A percentile compares a stretch with the other conserved stretches of the same genome.
phyloP scores from a whole-genome alignment of 2,113 vertebrate genomes.

The Argyrosomus japonicus region DNA sequence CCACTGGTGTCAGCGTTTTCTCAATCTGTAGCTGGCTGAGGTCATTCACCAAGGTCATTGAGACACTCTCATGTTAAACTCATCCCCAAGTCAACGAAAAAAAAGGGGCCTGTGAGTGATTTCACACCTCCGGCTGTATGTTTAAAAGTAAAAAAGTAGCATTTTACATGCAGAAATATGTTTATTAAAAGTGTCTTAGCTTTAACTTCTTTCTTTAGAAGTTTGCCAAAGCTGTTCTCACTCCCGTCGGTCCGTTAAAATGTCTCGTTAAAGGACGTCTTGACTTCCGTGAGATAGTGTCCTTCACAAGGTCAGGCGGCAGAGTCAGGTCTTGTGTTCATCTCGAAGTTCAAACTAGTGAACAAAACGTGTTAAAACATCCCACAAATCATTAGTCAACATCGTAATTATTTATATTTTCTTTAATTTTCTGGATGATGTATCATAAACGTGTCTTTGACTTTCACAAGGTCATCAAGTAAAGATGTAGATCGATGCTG shows the following conservation, averaged over 20 bases:
- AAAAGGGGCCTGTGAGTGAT: not conserved
- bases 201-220: not conserved
- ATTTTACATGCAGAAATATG: not conserved
- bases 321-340: conserved; percentile 3
- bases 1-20: conserved; percentile 61
- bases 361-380: not conserved
- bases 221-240: not conserved
- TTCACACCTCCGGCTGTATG: accelerated
- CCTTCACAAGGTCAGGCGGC: conserved; percentile 71
- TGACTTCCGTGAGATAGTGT: conserved; percentile 4
- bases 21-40: conserved; percentile 11
- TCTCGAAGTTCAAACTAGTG: not conserved
- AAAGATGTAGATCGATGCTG: not conserved
- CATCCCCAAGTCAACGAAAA: not conserved
- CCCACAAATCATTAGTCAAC: not conserved
- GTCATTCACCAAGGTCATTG: conserved; percentile 70
- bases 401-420: not conserved
- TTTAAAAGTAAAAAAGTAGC: not conserved
- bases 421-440: not conserved
- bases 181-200: not conserved
- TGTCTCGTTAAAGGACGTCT: not conserved
- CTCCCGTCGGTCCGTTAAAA: not conserved
- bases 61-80: not conserved
- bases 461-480: conserved; percentile 51
- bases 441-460: not conserved